Percentiles rank a stretch among this genome's conserved stretches.
Conservation (phyloP, 2,113 vertebrate genomes). For the Tor tambroides region DNA sequence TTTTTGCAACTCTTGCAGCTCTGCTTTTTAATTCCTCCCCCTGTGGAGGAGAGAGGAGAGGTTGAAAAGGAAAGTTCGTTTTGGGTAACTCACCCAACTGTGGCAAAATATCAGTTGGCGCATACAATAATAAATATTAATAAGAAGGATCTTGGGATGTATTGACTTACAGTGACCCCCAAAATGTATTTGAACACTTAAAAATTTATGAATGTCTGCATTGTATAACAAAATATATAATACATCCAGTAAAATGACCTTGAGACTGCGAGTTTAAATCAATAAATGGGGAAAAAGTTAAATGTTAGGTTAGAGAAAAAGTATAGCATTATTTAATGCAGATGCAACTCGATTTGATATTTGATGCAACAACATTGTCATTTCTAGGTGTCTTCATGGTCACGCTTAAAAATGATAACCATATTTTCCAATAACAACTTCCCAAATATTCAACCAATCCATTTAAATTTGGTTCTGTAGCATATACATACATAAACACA, state of each 20-base stretch:
- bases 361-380: background rate
- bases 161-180: background rate
- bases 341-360: background rate
- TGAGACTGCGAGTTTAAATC: background rate
- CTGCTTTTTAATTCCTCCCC: constrained; percentile 65
- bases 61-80: constrained; percentile 65
- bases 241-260: background rate
- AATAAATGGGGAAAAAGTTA: background rate
- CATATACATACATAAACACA: too few species aligned
- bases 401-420: background rate
- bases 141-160: background rate
- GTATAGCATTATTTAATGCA: background rate
- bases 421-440: background rate
- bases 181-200: background rate
- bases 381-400: background rate
- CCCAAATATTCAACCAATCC: background rate
- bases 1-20: constrained; percentile 64
- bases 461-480: background rate
- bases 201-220: background rate
- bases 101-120: background rate
- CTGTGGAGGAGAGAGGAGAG: constrained; percentile 51
- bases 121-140: background rate
- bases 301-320: background rate
- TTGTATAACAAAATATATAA: background rate
- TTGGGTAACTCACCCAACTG: constrained; percentile 62